These are phyloP conservation scores for Manis crassicaudata DNA, from an alignment of 2,797 vertebrate species.

Conservation along the genomic window DNA sequence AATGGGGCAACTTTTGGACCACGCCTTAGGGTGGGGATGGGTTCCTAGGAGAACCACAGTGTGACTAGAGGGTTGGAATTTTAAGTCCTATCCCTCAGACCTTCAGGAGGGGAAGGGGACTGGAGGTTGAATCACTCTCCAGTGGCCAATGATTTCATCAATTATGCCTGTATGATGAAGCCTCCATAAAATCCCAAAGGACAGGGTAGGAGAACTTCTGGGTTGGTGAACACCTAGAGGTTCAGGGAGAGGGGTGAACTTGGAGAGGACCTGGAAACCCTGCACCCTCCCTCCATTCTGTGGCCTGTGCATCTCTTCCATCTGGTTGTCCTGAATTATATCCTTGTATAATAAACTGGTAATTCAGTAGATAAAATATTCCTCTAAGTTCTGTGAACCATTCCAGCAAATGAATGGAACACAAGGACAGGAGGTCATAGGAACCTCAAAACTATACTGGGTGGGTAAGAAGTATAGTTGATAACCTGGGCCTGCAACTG, in stretches of 20 bases:
- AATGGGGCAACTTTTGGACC: not conserved
- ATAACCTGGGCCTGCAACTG: not conserved
- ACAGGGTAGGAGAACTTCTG: not conserved
- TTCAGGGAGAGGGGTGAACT: too few species aligned
- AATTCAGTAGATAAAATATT: not conserved
- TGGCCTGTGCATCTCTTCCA: not conserved
- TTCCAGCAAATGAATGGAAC: not conserved
- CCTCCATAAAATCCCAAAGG: not conserved
- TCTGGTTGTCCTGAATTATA: not conserved
- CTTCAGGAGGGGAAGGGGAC: not conserved
- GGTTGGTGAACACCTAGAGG: not conserved
- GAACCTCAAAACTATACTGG: not conserved
- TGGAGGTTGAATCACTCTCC: not conserved
- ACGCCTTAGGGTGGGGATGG: not conserved
- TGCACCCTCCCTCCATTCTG: not conserved
- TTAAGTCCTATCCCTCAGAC: not conserved
- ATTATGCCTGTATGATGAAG: not conserved
- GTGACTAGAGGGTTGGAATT: not conserved
- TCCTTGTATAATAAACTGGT: not conserved
- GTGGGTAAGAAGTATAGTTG: not conserved
- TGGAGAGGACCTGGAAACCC: not conserved
- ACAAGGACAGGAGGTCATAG: not conserved
- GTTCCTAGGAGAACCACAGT: not conserved
- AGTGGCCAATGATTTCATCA: not conserved
- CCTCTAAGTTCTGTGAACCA: not conserved